Conservation (phyloP, 2,888 invertebrate genomes). For the Epistrophella euchroma region DNA sequence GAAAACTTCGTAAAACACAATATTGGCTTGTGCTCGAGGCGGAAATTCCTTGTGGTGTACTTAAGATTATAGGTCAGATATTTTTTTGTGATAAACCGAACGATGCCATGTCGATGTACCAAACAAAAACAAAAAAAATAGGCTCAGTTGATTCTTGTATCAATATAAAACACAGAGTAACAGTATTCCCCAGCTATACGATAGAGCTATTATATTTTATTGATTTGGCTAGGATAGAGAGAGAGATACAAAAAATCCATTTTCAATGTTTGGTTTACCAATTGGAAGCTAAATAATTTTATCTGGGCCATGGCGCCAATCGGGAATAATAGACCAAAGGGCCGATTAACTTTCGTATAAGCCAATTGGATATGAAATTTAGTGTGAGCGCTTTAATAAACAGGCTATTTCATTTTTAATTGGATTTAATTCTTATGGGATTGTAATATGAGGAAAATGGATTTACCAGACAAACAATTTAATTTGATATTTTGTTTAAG, state of each 20-base stretch:
- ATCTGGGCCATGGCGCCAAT: constrained; percentile 50
- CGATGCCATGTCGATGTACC: constrained; percentile 17
- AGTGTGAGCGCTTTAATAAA: constrained; percentile 26
- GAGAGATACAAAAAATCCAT: constrained; percentile 35
- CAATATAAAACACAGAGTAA: background rate
- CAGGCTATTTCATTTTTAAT: constrained; percentile 7
- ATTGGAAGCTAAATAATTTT: constrained; percentile 65
- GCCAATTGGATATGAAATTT: constrained; percentile 57
- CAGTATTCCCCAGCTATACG: constrained; percentile 33
- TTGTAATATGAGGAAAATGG: constrained; percentile 9
- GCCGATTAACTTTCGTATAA: constrained; percentile 52
- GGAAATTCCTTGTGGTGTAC: constrained; percentile 66
- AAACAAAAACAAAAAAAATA: background rate
- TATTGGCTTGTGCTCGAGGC: constrained; percentile 52
- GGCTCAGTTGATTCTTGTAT: constrained; percentile 8
- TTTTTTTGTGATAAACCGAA: constrained; percentile 47
- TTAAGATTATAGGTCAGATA: constrained; percentile 72
- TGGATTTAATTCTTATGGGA: constrained; percentile 12
- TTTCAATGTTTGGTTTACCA: constrained; percentile 10
- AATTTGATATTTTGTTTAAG: background rate
- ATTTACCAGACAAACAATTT: background rate
- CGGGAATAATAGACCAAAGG: constrained; percentile 49
- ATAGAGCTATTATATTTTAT: constrained; percentile 67
- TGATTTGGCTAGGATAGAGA: constrained; percentile 40
- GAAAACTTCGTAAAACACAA: constrained; percentile 52